Evolutionary conservation across 2,113 vertebrate species (phyloP).

Genomic region (Halichoerus grypus): DNA sequence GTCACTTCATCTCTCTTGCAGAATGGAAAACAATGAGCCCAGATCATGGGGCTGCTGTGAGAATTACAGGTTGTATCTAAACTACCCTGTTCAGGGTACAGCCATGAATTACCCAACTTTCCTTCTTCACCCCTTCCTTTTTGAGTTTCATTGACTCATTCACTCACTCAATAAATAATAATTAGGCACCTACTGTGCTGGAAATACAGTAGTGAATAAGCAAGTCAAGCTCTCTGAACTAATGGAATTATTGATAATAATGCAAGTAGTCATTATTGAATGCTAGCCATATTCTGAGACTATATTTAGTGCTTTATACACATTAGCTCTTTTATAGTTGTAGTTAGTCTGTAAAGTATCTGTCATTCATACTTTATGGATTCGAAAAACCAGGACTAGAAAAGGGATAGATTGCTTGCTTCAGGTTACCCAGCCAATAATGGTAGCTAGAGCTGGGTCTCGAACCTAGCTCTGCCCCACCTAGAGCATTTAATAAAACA

Average conservation of each 20-base stretch:
- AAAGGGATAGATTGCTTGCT: background rate
- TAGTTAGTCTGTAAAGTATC: background rate
- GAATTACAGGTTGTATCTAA: background rate
- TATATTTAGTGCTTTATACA: background rate
- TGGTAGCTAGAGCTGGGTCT: background rate
- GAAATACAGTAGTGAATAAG: background rate
- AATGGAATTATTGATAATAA: background rate
- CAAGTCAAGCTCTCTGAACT: background rate
- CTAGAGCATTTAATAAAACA: background rate
- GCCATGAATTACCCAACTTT: background rate
- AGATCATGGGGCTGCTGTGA: background rate
- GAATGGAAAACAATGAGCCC: background rate
- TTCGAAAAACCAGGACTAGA: background rate
- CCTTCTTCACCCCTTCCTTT: background rate
- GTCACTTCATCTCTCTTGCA: background rate
- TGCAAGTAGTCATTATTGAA: background rate
- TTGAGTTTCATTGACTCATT: background rate
- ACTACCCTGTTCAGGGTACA: background rate
- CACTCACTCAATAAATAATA: conserved; percentile 7
- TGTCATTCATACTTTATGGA: background rate
- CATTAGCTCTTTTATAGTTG: background rate
- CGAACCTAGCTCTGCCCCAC: background rate
- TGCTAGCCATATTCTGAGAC: background rate
- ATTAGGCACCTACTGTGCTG: background rate
- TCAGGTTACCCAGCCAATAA: background rate